Evolutionary conservation across 2,888 invertebrate genomes (phyloP), one percentile per base, ranked within the genome.

Genomic region (Lasioglossum morio): DNA sequence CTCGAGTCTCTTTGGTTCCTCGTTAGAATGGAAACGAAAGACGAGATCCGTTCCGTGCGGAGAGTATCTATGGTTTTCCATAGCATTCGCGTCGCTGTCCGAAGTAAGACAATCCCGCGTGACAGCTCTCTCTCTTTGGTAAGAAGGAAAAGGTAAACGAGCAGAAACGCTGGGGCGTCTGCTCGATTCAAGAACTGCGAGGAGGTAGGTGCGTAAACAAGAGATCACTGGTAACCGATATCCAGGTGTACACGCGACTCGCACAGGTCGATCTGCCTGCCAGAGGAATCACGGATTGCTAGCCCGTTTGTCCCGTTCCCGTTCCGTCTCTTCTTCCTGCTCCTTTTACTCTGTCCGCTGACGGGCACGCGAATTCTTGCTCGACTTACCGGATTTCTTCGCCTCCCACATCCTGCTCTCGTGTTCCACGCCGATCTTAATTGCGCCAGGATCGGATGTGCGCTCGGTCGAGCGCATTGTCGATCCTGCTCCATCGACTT

Each of bases 81-180:
- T 79, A 63, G 73, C 79, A 78, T 53, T 72, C 88, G 89, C 87
- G 91, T 92, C 92, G 27, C 27, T 60, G 94, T 94, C 92, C 92
- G 92, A 92, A 89, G 95, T 94, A 95, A 95, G 92, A 95, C 91
- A 94, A 95, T 94, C 92, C 94, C 85, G 92, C 94, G 92, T 94
- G 93, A 93, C 94, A 92, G 90, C 53, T 53, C 88, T 86, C 73
- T 82, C 57, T 82, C 57, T 70, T 72, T 78, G 53, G 79, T 72
- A 76, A 43, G 72, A 84, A 88, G n/a, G 89, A 88, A 88, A 89
- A 83, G 79, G 60, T 82, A 82, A 84, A 87, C 70, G 81, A 74
- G 78, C 77, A 30, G 87, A 84, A 80, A 75, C 46, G 46, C 27
- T 27, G 27, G 53, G 30, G 60, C 12, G 14, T 27, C 60, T 14